Percentiles rank a stretch among this genome's conserved stretches.
Conservation (phyloP, 92 coral and sea anemone species). For the Phymanthus crucifer region DNA sequence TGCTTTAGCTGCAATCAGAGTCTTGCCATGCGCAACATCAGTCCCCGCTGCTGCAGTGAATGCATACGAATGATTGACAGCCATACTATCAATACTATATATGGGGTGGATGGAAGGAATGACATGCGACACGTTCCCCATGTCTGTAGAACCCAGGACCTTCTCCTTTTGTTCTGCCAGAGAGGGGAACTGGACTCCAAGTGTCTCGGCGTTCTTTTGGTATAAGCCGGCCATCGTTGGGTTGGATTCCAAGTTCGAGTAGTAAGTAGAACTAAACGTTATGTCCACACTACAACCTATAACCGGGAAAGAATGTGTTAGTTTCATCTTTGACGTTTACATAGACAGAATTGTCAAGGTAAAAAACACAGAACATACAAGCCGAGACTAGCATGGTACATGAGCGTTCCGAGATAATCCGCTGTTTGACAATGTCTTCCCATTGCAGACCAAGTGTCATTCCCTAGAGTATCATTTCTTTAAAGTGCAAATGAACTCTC, state of each 20-base stretch:
- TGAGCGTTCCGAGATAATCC: too few relatives aligned
- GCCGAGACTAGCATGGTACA: too few relatives aligned
- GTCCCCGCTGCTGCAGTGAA: constrained; percentile 78
- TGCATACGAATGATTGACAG: constrained; percentile 76
- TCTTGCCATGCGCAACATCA: constrained; percentile 61
- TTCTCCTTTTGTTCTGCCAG: constrained; percentile 31
- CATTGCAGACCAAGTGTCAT: too few relatives aligned
- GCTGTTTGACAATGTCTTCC: too few relatives aligned
- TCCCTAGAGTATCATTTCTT: too few relatives aligned
- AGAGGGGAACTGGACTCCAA: constrained; percentile 68
- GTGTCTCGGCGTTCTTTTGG: constrained; percentile 81
- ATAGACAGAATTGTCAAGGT: too few relatives aligned
- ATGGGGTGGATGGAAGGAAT: constrained; percentile 70
- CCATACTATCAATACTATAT: constrained; percentile 65
- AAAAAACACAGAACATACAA: too few relatives aligned
- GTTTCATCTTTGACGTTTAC: too few relatives aligned
- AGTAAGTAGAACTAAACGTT: constrained; percentile 23
- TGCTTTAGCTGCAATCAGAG: constrained; percentile 76
- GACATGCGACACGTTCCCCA: constrained; percentile 82
- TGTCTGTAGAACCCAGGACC: constrained; percentile 62
- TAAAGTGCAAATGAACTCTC: too few relatives aligned
- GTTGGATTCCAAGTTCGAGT: constrained; percentile 66
- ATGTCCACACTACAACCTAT: constrained; percentile 74
- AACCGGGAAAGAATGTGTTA: background rate
- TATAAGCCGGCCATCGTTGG: constrained; percentile 72